Base-by-base conservation (phyloP, 2,797 vertebrate species). In the Xenentodon cancila region DNA sequence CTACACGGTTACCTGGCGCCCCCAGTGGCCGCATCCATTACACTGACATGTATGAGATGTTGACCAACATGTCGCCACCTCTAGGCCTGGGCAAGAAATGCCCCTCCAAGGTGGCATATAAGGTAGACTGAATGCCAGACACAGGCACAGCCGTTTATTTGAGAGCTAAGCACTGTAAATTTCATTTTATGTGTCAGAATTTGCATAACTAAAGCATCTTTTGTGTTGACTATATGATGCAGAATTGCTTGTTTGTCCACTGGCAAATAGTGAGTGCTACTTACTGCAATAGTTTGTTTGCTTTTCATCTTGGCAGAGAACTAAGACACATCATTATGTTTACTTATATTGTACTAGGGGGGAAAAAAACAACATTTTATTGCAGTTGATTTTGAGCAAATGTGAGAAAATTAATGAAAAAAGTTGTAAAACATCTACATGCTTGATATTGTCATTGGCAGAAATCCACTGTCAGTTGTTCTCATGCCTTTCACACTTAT, bases 21-120 rank as follows among this genome's bases (percentile, higher is more conserved):
- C 87, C 84, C 89, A 99, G 98, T 95, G 97, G 98, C 93, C 98
- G 98, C 92, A 99, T 99, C 95, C 97, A 99, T 98, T 99, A 99
- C 94, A 98, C 95, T 96, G 97, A 99, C 95, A 99, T 99, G 98
- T 99, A 99, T 96, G 97, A 99, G 95, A 99, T 99, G 98, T 95
- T 99, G 96, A 99, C 97, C 94, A 96, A 97, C 95, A 99, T 99
- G 98, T 99, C 97, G 84, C 98, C 98, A 85, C 98, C 98, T 84
- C 97, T 99, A 94, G 98, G 98, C 95, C 97, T 99, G 91, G 97
- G 98, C 94, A 99, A 97, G 95, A 98, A 98, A 98, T 99, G 98
- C 92, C 98, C 98, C 91, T 96, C 97, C 96, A 99, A 99, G 93
- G 92, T 99, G 93, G 98, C 98, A 82, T 99, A 99, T 96, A 99